A percentile compares a stretch with the other conserved stretches of the same genome.
These are phyloP conservation scores for Oophaga pumilio DNA, from an alignment of 2,113 vertebrate genomes.

Conservation along the genomic window DNA sequence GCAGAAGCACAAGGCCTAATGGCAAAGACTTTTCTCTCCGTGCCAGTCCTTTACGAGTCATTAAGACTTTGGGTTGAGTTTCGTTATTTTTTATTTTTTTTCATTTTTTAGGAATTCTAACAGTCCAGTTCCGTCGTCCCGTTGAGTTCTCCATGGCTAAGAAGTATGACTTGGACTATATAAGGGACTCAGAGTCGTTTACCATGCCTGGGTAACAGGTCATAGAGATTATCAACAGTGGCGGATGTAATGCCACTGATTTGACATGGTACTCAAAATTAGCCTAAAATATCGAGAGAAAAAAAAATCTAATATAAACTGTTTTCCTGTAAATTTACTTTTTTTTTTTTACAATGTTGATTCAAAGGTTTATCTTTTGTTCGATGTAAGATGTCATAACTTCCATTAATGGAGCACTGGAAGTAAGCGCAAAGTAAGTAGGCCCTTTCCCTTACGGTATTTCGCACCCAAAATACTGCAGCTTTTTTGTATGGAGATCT, in stretches of 20 bases:
- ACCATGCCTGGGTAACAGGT: neutral
- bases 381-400: neutral
- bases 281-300: conserved; percentile 16
- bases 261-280: neutral
- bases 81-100: neutral
- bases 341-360: neutral
- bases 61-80: conserved; percentile 7
- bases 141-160: conserved; percentile 24
- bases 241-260: neutral
- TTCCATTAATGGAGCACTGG: neutral
- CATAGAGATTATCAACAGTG: conserved; percentile 16
- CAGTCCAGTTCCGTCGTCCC: neutral
- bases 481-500: neutral
- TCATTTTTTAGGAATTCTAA: conserved; percentile 33
- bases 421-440: neutral
- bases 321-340: neutral
- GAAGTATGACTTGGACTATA: conserved; percentile 23
- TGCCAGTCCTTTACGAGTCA: conserved; percentile 39
- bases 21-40: conserved; percentile 36
- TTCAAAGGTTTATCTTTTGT: conserved; percentile 8
- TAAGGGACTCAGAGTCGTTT: neutral
- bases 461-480: neutral
- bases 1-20: conserved; percentile 18
- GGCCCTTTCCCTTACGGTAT: neutral
- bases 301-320: conserved; percentile 11